Evolutionary conservation across 2,888 invertebrate genomes (phyloP), one percentile per base, ranked within the genome.

Genomic region (Lapara coniferarum): DNA sequence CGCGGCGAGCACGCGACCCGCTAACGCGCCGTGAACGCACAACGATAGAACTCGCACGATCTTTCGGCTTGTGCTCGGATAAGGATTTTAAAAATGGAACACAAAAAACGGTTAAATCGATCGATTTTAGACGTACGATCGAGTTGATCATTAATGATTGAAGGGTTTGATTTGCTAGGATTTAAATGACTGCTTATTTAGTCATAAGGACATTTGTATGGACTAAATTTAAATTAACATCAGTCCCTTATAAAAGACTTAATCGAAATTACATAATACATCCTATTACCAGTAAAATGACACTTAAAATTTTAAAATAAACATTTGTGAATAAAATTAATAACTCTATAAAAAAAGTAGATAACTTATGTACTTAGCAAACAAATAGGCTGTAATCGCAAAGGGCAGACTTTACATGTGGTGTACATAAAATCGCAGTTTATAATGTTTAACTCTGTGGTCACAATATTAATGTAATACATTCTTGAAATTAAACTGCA

Each of bases 1-100:
- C 86, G 86, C 83, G 79, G 73, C 72, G 75, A 78, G 86, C 90
- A 89, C 89, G 89, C 87, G 86, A 86, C 86, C 75, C 73, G 72
- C 76, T 85, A 87, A 89, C 81, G 71, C 77, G 81, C 84, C 88
- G 84, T 89, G 87, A 89, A 87, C 83, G 75, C 74, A 69, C 82
- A 82, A 83, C 78, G 78, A 79, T 75, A 76, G 75, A 71, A 71
- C 75, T 76, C 73, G 75, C 77, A 81, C 77, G 77, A 79, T 79
- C 79, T 75, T 77, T 75, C 56, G 67, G 44, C 73, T 70, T 78
- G 74, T 72, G 74, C 76, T 70, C 69, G 71, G 73, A 72, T 57
- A 59, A 66, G 63, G 56, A 68, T 46, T 49, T 63, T 49, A 71
- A 77, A 72, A 75, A 72, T 67, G 58, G 70, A 75, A 78, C 79